These are phyloP conservation scores for Larimichthys polyactis DNA, from an alignment of 2,113 vertebrate genomes.

Conservation along the genomic window DNA sequence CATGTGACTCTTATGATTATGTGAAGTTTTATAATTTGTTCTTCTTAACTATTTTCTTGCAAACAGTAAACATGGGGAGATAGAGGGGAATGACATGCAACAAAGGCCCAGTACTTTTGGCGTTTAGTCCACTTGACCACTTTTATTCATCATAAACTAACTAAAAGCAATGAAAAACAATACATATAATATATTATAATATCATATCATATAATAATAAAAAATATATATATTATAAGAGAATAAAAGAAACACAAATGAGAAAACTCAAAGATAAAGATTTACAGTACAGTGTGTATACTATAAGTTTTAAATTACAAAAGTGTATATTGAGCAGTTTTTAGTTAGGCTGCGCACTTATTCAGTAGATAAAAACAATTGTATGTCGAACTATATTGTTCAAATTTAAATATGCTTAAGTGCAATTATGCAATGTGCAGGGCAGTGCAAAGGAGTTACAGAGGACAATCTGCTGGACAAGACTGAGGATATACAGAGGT, in stretches of 20 bases:
- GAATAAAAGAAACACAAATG: too few relatives aligned
- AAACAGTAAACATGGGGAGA: background rate
- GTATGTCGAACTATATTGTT: too few relatives aligned
- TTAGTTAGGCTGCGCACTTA: background rate
- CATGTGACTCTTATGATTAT: background rate
- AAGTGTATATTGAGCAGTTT: too few relatives aligned
- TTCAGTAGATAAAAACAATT: background rate
- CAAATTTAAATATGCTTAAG: background rate
- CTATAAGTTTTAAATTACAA: too few relatives aligned
- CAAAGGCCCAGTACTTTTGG: too few relatives aligned
- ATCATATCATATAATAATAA: too few relatives aligned
- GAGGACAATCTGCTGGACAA: background rate
- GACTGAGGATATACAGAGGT: background rate
- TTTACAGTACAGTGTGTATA: too few relatives aligned
- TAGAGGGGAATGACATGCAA: too few relatives aligned
- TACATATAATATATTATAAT: background rate
- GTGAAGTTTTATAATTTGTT: background rate
- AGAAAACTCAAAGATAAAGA: too few relatives aligned
- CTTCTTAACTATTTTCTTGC: background rate
- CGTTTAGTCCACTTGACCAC: background rate
- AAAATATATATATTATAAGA: too few relatives aligned
- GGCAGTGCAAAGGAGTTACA: background rate
- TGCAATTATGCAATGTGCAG: background rate
- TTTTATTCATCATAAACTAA: background rate
- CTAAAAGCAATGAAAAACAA: background rate